phyloP scores from a whole-genome alignment of 2,888 invertebrate species.

The Lithophane socia region DNA sequence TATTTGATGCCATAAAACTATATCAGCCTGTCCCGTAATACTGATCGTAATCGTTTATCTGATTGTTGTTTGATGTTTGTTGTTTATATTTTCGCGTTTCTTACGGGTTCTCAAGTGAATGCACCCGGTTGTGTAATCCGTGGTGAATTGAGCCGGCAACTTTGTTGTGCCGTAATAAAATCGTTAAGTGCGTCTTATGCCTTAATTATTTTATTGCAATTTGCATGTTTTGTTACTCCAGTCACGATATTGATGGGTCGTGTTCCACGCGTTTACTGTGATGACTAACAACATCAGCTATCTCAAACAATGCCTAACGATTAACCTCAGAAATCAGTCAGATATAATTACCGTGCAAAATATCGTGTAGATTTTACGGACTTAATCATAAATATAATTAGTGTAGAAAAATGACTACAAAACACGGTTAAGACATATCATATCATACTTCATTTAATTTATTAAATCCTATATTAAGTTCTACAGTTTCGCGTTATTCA shows the following conservation, averaged over 20 bases:
- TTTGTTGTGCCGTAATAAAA: conserved; percentile 62
- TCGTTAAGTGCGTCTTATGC: conserved; percentile 58
- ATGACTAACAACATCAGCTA: conserved; percentile 36
- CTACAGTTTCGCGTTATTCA: conserved; percentile 48
- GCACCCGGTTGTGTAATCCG: conserved; percentile 58
- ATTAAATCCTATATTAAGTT: conserved; percentile 38
- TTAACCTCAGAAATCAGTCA: conserved; percentile 34
- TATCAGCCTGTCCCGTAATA: conserved; percentile 71
- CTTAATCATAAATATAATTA: background rate
- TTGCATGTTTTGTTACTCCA: conserved; percentile 58
- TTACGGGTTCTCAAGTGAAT: conserved; percentile 52
- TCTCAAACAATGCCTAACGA: conserved; percentile 32
- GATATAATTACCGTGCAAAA: background rate
- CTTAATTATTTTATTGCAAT: conserved; percentile 64
- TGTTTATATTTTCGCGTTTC: conserved; percentile 63
- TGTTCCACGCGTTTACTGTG: conserved; percentile 54
- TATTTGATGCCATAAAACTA: conserved; percentile 80
- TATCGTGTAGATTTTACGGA: background rate
- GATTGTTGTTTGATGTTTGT: conserved; percentile 68
- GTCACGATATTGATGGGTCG: conserved; percentile 62
- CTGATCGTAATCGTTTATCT: conserved; percentile 70
- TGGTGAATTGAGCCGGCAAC: conserved; percentile 48
- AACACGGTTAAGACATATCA: conserved; percentile 14
- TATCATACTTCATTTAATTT: conserved; percentile 43
- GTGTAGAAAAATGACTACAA: conserved; percentile 3